Percentiles rank a stretch among this genome's conserved stretches.
These are phyloP conservation scores for Andrena bicolor DNA, from an alignment of 2,888 invertebrate genomes.

Conservation along the genomic window DNA sequence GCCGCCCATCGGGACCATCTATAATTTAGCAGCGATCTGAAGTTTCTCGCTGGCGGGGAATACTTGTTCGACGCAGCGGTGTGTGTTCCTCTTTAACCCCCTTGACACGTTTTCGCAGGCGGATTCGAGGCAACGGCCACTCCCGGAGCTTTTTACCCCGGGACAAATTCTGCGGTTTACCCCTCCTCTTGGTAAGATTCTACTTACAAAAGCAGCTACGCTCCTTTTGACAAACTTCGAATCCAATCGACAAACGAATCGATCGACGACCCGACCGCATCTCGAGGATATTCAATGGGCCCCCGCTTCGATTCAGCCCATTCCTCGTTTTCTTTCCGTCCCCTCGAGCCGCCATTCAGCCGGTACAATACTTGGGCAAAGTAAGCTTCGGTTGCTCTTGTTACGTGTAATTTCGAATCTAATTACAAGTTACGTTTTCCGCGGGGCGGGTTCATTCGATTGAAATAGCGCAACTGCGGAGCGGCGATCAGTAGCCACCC, in stretches of 20 bases:
- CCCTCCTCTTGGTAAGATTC: constrained; percentile 40
- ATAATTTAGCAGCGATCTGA: constrained; percentile 67
- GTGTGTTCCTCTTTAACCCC: constrained; percentile 67
- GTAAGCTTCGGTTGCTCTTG: constrained; percentile 33
- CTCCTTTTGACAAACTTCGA: constrained; percentile 65
- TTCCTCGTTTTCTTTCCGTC: constrained; percentile 45
- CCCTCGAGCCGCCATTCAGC: constrained; percentile 3
- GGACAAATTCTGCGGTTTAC: constrained; percentile 54
- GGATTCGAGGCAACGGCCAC: constrained; percentile 56
- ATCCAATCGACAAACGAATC: constrained; percentile 64
- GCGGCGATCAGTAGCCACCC: not conserved
- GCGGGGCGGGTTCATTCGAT: not conserved
- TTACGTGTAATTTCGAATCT: constrained; percentile 45
- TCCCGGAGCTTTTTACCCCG: constrained; percentile 50
- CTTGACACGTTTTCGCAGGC: constrained; percentile 66
- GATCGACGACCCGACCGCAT: constrained; percentile 42
- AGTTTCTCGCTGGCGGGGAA: constrained; percentile 53
- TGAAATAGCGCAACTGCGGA: not conserved
- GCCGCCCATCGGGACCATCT: constrained; percentile 60
- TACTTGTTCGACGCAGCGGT: constrained; percentile 56
- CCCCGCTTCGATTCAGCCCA: constrained; percentile 24
- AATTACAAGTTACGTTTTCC: constrained; percentile 33
- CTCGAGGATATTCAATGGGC: constrained; percentile 47
- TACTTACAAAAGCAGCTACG: constrained; percentile 55
- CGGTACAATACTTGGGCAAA: constrained; percentile 30